Conservation (phyloP, 1,140 invertebrate genomes). For the Drosophila lacertosa region DNA sequence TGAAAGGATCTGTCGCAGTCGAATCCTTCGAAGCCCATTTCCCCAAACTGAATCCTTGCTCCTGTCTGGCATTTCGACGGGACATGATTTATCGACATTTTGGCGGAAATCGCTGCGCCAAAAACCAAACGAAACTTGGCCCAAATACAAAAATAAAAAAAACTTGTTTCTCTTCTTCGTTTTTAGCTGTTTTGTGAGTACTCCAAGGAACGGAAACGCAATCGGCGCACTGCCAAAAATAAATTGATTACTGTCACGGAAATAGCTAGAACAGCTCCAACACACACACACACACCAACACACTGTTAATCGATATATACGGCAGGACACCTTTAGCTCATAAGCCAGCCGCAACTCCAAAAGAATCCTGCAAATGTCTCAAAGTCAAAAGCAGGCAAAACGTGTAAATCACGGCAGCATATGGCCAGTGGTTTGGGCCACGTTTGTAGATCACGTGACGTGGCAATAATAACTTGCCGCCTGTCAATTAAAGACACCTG, state of each 20-base stretch:
- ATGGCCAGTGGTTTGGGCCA: constrained; percentile 19
- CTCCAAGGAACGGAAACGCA: constrained; percentile 66
- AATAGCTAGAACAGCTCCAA: constrained; percentile 60
- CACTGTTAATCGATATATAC: constrained; percentile 71
- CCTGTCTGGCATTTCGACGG: constrained; percentile 34
- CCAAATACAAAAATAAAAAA: too few species aligned
- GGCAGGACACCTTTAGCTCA: constrained; percentile 48
- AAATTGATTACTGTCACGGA: constrained; percentile 84
- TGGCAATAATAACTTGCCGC: constrained; percentile 71
- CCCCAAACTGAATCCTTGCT: not conserved
- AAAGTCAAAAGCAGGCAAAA: constrained; percentile 57
- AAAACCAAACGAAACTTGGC: constrained; percentile 59
- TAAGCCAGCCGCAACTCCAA: constrained; percentile 6
- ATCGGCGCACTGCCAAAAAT: constrained; percentile 82
- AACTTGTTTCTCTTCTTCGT: constrained; percentile 51
- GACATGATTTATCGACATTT: constrained; percentile 78
- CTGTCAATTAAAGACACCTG: constrained; percentile 81
- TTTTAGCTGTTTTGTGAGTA: not conserved
- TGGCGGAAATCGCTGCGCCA: constrained; percentile 75
- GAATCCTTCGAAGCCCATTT: too few species aligned
- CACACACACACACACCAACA: constrained; percentile 22
- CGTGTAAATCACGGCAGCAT: constrained; percentile 47
- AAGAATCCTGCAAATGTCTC: constrained; percentile 54
- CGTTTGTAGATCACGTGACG: constrained; percentile 74
- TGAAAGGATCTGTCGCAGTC: constrained; percentile 30